phyloP scores from a whole-genome alignment of 1,140 invertebrate species.

The Brachionus sp. region DNA sequence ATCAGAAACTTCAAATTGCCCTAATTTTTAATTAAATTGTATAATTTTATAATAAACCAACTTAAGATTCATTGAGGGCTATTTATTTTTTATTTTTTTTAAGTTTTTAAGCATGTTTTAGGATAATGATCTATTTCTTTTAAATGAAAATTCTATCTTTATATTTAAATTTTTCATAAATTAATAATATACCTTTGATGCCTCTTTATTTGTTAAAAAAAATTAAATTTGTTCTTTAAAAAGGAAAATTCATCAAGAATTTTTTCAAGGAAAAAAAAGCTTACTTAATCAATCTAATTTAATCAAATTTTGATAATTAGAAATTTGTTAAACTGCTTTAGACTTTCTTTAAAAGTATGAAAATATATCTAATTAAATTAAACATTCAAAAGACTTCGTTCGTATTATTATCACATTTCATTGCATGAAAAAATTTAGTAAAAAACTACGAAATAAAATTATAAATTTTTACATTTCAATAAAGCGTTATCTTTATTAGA shows the following conservation, averaged over 20 bases:
- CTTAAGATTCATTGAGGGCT: too few species aligned
- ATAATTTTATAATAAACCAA: too few species aligned
- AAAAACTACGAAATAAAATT: not conserved
- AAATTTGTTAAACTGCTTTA: not conserved
- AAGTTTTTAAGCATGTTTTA: not conserved
- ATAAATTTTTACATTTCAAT: slow-evolving; percentile 1
- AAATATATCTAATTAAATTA: not conserved
- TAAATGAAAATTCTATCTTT: too few species aligned
- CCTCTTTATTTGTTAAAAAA: too few species aligned
- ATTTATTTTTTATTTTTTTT: not conserved
- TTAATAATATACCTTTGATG: too few species aligned
- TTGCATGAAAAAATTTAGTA: not conserved
- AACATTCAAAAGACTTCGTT: not conserved
- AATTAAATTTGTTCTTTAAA: too few species aligned
- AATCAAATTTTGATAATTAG: not conserved
- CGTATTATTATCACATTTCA: not conserved
- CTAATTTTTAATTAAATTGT: too few species aligned
- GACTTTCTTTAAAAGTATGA: not conserved
- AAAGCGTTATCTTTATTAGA: slow-evolving; percentile 3
- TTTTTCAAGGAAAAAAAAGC: not conserved
- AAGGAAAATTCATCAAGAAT: too few species aligned
- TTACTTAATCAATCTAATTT: not conserved
- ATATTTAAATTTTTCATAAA: too few species aligned
- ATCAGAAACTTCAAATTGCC: too few species aligned
- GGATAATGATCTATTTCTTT: not conserved